Evolutionary conservation across 2,888 invertebrate genomes (phyloP), one percentile per base, ranked within the genome.

Genomic region (Agonopterix heracliana): DNA sequence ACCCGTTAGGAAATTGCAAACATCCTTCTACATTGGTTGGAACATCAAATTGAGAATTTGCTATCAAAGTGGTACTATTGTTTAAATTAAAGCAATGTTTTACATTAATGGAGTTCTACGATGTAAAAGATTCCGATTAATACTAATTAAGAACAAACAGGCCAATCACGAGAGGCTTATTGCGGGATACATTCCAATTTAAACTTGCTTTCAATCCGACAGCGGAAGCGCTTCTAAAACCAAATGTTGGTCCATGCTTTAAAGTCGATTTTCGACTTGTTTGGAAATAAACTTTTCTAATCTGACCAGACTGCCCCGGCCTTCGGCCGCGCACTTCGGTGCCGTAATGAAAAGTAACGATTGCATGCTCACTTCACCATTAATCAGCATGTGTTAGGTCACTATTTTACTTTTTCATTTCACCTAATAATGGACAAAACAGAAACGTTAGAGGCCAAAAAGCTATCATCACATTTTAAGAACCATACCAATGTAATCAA

Each of bases 301-400:
- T 88, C 87, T 84, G 86, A 84, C 82, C 87, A 68, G 57, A 71
- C 78, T 71, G 71, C 64, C 74, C 61, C 67, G 66, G 78, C 74
- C 71, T 79, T 77, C 70, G 73, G 81, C 74, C 75, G 76, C 82
- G 84, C 83, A 85, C 85, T 85, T 85, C 77, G 75, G 72, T 79
- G 77, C 84, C 76, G 81, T 88, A 88, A 88, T 88, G 87, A 86
- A 87, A 88, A 88, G 82, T 86, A 88, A 88, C 86, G 87, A 85
- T 87, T 83, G 82, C 83, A 85, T 84, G 82, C 74, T 70, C 76
- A 79, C 78, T 81, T 71, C 65, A 63, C 79, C 84, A 87, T 88
- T 84, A 85, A 86, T 88, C 87, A 86, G 81, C 63, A 59, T 69
- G 66, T 64, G 66, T 68, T 52, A 53, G 63, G 61, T 65, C 64